Percentiles rank a stretch among this genome's conserved stretches.
Conservation (phyloP, 1,140 invertebrate species). For the Brachystomella parvula region DNA sequence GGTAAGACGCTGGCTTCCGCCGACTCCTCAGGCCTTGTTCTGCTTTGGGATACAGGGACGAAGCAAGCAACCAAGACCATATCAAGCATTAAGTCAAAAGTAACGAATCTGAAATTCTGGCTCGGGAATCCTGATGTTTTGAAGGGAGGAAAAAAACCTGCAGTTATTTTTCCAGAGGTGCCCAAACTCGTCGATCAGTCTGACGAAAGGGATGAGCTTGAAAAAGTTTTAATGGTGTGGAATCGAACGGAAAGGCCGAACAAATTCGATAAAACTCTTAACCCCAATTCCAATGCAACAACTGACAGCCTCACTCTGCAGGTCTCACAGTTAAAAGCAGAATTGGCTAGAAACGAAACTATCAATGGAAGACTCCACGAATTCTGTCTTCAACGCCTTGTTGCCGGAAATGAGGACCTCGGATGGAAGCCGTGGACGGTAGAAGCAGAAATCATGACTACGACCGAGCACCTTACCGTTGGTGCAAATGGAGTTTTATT, state of each 20-base stretch:
- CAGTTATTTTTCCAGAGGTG: conserved; percentile 31
- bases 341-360: conserved; percentile 24
- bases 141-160: conserved; percentile 27
- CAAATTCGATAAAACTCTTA: neutral
- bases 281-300: neutral
- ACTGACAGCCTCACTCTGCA: conserved; percentile 1
- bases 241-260: conserved; percentile 17
- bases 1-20: conserved; percentile 24
- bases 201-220: conserved; percentile 21
- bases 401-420: too few species aligned
- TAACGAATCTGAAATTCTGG: conserved; percentile 35
- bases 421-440: neutral
- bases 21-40: conserved; percentile 26
- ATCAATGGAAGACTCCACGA: conserved; percentile 32
- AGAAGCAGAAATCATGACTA: neutral
- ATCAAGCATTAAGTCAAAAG: neutral
- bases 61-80: conserved; percentile 31
- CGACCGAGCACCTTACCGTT: too few species aligned
- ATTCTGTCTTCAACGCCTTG: conserved; percentile 29
- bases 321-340: conserved; percentile 24
- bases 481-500: too few species aligned
- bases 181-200: conserved; percentile 30
- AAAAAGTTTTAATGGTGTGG: conserved; percentile 19
- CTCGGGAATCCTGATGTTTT: conserved; percentile 28
- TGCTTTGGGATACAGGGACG: conserved; percentile 29